phyloP scores from a whole-genome alignment of 2,113 vertebrate genomes.

The Nansenia antarctica region DNA sequence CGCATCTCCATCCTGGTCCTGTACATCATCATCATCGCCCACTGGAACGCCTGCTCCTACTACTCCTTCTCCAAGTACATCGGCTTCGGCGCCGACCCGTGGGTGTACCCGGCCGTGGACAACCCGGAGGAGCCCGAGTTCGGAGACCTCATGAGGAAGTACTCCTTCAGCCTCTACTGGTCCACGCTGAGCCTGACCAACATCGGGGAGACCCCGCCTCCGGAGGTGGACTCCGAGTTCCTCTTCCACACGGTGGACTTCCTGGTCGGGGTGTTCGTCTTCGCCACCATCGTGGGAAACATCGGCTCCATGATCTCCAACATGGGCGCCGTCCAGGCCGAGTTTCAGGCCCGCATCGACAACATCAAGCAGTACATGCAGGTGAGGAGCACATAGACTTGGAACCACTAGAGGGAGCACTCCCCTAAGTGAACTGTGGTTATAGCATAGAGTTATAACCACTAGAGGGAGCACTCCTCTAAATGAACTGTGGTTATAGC shows the following conservation, averaged over 20 bases:
- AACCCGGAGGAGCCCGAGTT: slow-evolving; percentile 82
- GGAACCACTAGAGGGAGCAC: too few species aligned
- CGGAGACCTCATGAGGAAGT: slow-evolving; percentile 86
- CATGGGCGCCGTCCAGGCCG: slow-evolving; percentile 95
- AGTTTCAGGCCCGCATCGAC: slow-evolving; percentile 93
- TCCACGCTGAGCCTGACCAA: slow-evolving; percentile 95
- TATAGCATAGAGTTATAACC: neutral
- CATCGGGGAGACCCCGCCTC: slow-evolving; percentile 94
- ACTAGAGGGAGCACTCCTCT: too few species aligned
- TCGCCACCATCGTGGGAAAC: slow-evolving; percentile 97
- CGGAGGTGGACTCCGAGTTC: slow-evolving; percentile 91
- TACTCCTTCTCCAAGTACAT: slow-evolving; percentile 95
- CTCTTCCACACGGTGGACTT: slow-evolving; percentile 93
- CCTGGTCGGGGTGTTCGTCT: slow-evolving; percentile 94
- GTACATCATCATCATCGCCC: slow-evolving; percentile 98
- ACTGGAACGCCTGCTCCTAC: slow-evolving; percentile 97
- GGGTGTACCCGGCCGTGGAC: slow-evolving; percentile 74
- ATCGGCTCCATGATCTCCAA: slow-evolving; percentile 99
- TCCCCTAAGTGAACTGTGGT: neutral
- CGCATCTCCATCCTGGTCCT: slow-evolving; percentile 94
- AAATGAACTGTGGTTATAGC: neutral
- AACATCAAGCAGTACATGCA: slow-evolving; percentile 98
- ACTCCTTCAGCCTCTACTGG: slow-evolving; percentile 96
- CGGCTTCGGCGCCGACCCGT: slow-evolving; percentile 80
- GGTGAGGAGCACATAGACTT: slow-evolving; percentile 72